phyloP scores from a whole-genome alignment of 35 echinoderm and acorn worm species.

The Strongylocentrotus purpuratus region DNA sequence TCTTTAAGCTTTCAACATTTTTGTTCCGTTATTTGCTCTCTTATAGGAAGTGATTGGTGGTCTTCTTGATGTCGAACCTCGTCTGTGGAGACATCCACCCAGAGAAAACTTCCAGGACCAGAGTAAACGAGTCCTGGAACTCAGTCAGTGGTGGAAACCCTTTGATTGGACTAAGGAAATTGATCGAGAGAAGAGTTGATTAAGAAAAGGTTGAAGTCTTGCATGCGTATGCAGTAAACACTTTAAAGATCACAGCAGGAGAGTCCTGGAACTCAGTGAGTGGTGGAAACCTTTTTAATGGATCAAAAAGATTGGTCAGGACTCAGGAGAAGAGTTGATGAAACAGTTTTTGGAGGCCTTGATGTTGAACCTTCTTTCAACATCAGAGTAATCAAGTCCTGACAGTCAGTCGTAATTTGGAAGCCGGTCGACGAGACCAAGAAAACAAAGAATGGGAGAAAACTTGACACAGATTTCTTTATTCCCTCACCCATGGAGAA shows the following conservation, averaged over 20 bases:
- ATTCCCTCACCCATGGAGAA: neutral
- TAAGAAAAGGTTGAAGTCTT: neutral
- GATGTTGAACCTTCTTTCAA: no score
- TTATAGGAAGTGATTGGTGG: slow-evolving; percentile 84
- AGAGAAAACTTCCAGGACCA: slow-evolving; percentile 93
- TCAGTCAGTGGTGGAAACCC: slow-evolving; percentile 90
- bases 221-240: slow-evolving; percentile 17
- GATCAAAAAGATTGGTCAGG: neutral
- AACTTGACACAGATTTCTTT: neutral
- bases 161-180: slow-evolving; percentile 96
- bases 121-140: slow-evolving; percentile 75
- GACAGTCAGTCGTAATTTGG: neutral
- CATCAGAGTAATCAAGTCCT: no score
- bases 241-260: neutral
- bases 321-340: neutral
- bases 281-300: neutral
- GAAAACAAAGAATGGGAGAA: neutral
- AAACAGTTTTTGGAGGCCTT: neutral
- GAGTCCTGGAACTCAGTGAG: neutral
- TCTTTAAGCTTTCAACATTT: neutral
- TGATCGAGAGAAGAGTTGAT: slow-evolving; percentile 67
- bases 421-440: no score
- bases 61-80: slow-evolving; percentile 86
- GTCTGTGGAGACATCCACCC: slow-evolving; percentile 83
- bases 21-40: neutral